Conservation (phyloP, 2,797 vertebrate species). For the Lateolabrax maculatus region DNA sequence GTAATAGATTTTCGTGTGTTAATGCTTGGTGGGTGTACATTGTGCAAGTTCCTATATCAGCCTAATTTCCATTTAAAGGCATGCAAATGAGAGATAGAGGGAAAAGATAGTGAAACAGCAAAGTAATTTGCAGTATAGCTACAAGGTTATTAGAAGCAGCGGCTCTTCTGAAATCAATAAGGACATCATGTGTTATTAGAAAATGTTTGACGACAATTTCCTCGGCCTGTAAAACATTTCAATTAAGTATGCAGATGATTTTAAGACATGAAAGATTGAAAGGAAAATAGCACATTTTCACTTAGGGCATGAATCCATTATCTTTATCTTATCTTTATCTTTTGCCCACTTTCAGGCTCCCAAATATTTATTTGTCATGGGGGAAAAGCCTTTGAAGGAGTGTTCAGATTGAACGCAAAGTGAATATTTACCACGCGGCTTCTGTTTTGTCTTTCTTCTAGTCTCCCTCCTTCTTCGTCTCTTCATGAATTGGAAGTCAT, state of each 20-base stretch:
- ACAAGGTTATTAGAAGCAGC: slow-evolving; percentile 47
- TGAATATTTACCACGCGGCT: background rate
- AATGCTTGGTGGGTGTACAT: slow-evolving; percentile 15
- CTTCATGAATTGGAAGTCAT: no score
- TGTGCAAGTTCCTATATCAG: slow-evolving; percentile 25
- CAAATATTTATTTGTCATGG: background rate
- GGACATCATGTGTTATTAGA: slow-evolving; percentile 4
- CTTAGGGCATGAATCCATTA: background rate
- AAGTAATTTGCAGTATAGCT: slow-evolving; percentile 39
- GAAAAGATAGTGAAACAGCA: slow-evolving; percentile 2
- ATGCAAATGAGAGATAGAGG: slow-evolving; percentile 52
- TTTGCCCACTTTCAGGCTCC: background rate
- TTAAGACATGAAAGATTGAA: background rate
- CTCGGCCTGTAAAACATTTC: background rate
- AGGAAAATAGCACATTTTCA: background rate
- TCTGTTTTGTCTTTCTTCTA: background rate
- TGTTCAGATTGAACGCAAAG: background rate
- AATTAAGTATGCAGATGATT: background rate
- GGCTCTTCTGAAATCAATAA: slow-evolving; percentile 26
- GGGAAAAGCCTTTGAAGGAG: background rate
- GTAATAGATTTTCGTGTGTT: slow-evolving; percentile 60
- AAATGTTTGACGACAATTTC: background rate
- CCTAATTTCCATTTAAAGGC: slow-evolving; percentile 64
- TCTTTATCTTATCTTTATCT: no score
- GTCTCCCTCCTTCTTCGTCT: background rate